Evolutionary conservation across 2,888 invertebrate species (phyloP), one percentile per base, ranked within the genome.

Genomic region (Pachydiplax longipennis): DNA sequence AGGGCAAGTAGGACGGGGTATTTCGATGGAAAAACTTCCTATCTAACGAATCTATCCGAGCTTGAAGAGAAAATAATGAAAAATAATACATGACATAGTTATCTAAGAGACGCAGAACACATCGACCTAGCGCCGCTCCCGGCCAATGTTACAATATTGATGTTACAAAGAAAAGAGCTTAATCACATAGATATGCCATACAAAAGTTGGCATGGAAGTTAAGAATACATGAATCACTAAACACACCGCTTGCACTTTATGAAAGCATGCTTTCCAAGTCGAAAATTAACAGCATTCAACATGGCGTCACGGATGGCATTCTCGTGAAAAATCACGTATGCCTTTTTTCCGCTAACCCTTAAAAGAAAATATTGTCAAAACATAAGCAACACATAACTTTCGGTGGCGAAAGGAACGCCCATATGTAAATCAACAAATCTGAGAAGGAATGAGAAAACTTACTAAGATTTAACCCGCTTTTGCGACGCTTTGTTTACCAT

Each of bases 401-500:
- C 12, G 15, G 13, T n/a, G 10, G 37, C 22, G n/a, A 25, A 61
- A 13, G 37, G 37, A 37, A 18, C 31, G 40, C 53, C 83, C 22
- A 15, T 18, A 2, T n/a, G 0, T 53, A 35, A 35, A 2, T 35
- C 13, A 83, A 13, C 35, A 83, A 53, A 15, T 35, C 8, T 35
- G n/a, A 13, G 1, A 25, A 58, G 13, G 10, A 35, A 18, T 83
- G 1, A 18, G 18, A 25, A 18, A 15, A 25, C 15, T 25, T 48
- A 31, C n/a, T 10, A 22, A 10, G 35, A 44, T 58, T 58, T 15
- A 58, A 83, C 83, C 53, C 83, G 65, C 87, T 87, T 87, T 61
- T 87, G 87, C 87, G 87, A 87, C 87, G 87, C 87, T 87, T 87
- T 87, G 87, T 87, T 87, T 87, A 87, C 87, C 61, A 87, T 65